Evolutionary conservation across 2,888 invertebrate species (phyloP), one percentile per base, ranked within the genome.

Genomic region (Drosophila fulvimacula): DNA sequence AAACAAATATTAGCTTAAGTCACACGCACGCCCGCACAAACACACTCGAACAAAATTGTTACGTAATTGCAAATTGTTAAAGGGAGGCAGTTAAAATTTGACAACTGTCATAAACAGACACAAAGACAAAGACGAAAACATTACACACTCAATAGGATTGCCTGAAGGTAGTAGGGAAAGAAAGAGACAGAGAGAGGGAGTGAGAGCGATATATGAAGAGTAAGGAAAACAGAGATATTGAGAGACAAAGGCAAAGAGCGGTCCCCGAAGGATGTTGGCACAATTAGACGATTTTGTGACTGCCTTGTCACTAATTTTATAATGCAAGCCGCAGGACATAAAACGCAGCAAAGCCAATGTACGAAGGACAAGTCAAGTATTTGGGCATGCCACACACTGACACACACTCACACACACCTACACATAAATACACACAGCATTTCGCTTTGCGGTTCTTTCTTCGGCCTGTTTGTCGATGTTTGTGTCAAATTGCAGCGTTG

Each of bases 401-500:
- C 41, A 56, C 58, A 59, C 21, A 53, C 32, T 21, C 3, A 49
- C 15, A 11, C 13, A 15, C 34, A 27, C 32, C 21, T 48, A 46
- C 53, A 41, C 27, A 4, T 24, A 11, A 27, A 19, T 1, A 34
- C 15, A 68, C 19, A 41, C 19, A 48, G 11, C 30, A 38, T 24
- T 38, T 52, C 41, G 46, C 19, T 63, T 60, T 77, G 67, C 36
- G 63, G 68, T 48, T 49, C 39, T 19, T 56, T 61, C 56, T 56
- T 63, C 72, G 41, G 58, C 53, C 5, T 24, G 21, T 66, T 41
- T 69, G 49, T 53, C 56, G 32, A 53, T 66, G 49, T 30, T 51
- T 60, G 62, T 65, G 61, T 83, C 75, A 73, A 83, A 83, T 83
- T 81, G 85, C 82, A 74, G 71, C 77, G 82, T 82, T 85, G 86